Evolutionary conservation across 2,113 vertebrate genomes (phyloP).

Genomic region (Limnothrissa miodon): DNA sequence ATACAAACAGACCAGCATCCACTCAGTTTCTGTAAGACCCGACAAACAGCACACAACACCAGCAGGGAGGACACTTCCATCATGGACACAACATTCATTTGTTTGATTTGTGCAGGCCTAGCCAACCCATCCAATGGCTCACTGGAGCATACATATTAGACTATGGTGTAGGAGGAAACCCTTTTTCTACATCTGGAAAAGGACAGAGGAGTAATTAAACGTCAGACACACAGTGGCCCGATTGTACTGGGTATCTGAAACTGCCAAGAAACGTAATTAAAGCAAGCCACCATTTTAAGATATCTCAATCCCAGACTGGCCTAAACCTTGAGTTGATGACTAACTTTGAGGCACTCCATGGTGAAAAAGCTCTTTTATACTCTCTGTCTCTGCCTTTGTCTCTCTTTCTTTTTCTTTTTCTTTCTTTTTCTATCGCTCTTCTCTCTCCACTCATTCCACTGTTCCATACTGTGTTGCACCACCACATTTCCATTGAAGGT

Average conservation of each 20-base stretch:
- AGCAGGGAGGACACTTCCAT: neutral
- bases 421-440: too few relatives aligned
- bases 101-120: neutral
- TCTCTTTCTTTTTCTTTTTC: too few relatives aligned
- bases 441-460: neutral
- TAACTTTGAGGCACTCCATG: neutral
- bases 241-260: neutral
- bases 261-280: conserved; percentile 3
- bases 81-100: neutral
- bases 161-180: neutral
- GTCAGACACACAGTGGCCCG: neutral
- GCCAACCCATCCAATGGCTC: neutral
- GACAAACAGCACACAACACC: neutral
- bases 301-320: neutral
- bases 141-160: neutral
- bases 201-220: neutral
- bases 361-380: too few relatives aligned
- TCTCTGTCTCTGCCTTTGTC: too few relatives aligned
- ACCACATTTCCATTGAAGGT: neutral
- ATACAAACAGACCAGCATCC: neutral
- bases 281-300: neutral
- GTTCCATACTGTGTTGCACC: neutral
- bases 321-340: neutral
- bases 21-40: neutral
- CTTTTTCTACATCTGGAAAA: neutral